Percentiles rank a stretch among this genome's conserved stretches.
Conservation (phyloP, 2,888 invertebrate species). For the Lumbricus terrestris region DNA sequence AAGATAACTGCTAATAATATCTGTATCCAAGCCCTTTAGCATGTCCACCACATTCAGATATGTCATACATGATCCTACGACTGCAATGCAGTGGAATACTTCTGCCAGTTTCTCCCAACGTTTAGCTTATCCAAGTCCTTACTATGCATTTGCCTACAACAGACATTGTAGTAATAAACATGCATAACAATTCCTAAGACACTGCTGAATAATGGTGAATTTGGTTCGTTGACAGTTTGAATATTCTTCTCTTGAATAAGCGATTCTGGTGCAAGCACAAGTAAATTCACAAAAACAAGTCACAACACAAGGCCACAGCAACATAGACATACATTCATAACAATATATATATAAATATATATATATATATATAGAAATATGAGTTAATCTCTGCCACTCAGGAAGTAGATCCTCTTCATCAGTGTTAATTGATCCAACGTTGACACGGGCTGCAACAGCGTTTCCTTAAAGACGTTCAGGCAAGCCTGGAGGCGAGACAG, state of each 20-base stretch:
- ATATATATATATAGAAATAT: neutral
- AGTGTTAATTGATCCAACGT: neutral
- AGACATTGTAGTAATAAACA: neutral
- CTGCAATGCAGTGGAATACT: neutral
- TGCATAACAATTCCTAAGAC: too few relatives aligned
- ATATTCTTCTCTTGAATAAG: too few relatives aligned
- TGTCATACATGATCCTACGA: neutral
- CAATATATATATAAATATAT: too few relatives aligned
- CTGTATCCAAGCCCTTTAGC: too few relatives aligned
- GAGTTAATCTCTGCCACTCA: slow-evolving; percentile 7
- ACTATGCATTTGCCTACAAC: too few relatives aligned
- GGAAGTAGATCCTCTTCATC: slow-evolving; percentile 7
- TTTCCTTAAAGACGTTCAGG: neutral
- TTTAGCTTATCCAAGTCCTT: neutral
- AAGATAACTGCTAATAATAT: too few relatives aligned
- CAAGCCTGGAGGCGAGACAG: slow-evolving; percentile 7
- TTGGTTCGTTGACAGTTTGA: too few relatives aligned
- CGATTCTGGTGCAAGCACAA: too few relatives aligned
- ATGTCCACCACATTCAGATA: neutral
- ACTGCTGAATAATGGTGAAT: too few relatives aligned
- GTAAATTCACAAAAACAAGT: too few relatives aligned
- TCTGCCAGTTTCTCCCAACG: neutral
- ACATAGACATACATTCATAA: too few relatives aligned
- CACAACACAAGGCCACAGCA: too few relatives aligned
- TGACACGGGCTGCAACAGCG: neutral